Base-by-base conservation (phyloP, 1,140 invertebrate species). In the Trichomalopsis sarcophagae region DNA sequence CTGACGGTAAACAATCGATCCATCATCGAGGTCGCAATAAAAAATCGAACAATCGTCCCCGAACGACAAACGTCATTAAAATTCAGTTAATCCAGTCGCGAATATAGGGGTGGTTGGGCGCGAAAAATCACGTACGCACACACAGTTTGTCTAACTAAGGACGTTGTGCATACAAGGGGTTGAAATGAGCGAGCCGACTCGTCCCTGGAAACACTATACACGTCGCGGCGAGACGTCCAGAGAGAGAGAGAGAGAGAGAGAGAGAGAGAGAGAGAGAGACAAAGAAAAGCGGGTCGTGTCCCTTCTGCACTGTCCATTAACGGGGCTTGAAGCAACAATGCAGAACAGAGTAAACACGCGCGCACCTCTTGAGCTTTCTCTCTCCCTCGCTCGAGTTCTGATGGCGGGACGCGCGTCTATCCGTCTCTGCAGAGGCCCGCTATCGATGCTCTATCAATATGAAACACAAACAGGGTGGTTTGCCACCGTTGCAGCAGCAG, bases 401-500 rank as follows among this genome's bases (percentile, higher is more conserved):
- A 44, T 82, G 27, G 2, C 27, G 86, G 87, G 87, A 30, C 74
- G 80, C 4, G 27, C 27, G 69, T 71, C 10, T 71, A 27, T 33
- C 68, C 68, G 68, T n/a, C n/a, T 30, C 23, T 30, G 10, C 27
- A 33, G 69, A 30, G 40, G 78, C 77, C 75, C 23, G 88, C 88
- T 91, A 92, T 92, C 91, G 91, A 92, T 92, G 91, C 92, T 93
- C 90, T 92, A 93, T 93, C 92, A 93, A 93, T 93, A 93, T 92
- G 91, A 92, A 93, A 92, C 90, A 92, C 91, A 93, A 92, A 93
- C 91, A 92, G 84, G 87, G 87, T 86, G 87, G 87, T 88, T 88
- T 84, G 81, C 75, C 68, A 40, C 73, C 73, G 73, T 14, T 74
- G 30, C 33, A 21, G 36, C 50, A 47, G 44, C 44, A 13, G 44